Base-by-base conservation (phyloP, 2,797 vertebrate species). In the Oreochromis mossambicus region DNA sequence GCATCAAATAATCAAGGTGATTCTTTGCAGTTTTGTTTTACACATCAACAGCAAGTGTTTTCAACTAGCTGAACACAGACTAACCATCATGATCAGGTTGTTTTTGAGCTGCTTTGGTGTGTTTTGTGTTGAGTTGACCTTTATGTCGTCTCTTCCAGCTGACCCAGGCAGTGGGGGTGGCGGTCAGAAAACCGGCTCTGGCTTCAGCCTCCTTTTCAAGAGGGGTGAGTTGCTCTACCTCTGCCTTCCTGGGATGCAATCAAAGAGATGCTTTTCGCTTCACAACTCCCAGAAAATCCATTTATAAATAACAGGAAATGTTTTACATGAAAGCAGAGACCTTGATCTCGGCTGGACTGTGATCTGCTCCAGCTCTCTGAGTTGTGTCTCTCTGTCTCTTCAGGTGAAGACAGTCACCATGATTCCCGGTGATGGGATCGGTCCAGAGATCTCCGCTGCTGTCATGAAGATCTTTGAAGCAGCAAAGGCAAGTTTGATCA, bases 341-440 rank as follows among this genome's bases (percentile, higher is more conserved):
- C 17, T 0, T 36, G 32, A 63, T 63, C 36, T 41, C 3, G 1
- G 41, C 24, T 73, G 21, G 9, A 48, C 43, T 11, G 8, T 3
- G 9, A 17, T 29, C 41, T 3, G 6, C 68, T 48, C 14, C 43
- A 73, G 10, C 68, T 29, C 15, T 32, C 43, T 48, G 68, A 73
- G 0, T 41, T 0, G 34, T 21, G 15, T 32, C 19, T 34, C 70
- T 34, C 19, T 58, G 36, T 58, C 26, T 26, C n/a, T 73, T 4
- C 73, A 85, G 98, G 93, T 96, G 55, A 97, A 97, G 91, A 99
- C 97, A 0, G 97, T 99, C 85, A 99, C 98, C 34, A 91, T 99
- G 95, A 99, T 99, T 92, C 98, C 98, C 43, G 98, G 98, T 11
- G 98, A 99, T 88, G 98, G 98, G 73, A 99, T 99, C 61, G 98